Evolutionary conservation across 2,797 vertebrate species (phyloP).

Genomic region (Philypnodon macrostomus): DNA sequence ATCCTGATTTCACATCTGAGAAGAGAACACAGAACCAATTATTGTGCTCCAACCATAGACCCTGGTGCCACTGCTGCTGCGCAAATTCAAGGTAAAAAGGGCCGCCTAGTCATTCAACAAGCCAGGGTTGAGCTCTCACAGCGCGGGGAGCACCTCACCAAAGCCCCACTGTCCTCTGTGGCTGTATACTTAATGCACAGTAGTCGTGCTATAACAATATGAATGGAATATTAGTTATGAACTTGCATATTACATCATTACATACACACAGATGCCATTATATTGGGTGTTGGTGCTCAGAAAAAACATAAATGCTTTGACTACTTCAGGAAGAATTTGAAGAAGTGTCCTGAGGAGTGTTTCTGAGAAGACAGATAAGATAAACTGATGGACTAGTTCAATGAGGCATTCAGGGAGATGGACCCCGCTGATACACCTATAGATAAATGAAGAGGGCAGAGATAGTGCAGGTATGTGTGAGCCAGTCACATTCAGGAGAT

Average conservation of each 20-base stretch:
- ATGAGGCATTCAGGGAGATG: constrained; percentile 68
- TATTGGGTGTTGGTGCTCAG: constrained; percentile 27
- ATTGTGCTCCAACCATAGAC: too few species aligned
- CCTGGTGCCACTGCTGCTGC: too few species aligned
- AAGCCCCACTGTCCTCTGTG: too few species aligned
- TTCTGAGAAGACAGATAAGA: constrained; percentile 74
- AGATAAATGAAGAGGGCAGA: constrained; percentile 44
- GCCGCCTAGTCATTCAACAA: too few species aligned
- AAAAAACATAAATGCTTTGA: constrained; percentile 48
- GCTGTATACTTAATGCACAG: too few species aligned
- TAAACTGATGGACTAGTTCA: constrained; percentile 68
- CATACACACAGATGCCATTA: constrained; percentile 18
- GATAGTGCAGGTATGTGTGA: constrained; percentile 66
- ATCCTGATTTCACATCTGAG: too few species aligned
- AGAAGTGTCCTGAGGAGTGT: constrained; percentile 69
- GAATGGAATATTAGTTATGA: constrained; percentile 22
- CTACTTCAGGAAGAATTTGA: constrained; percentile 66
- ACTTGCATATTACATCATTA: constrained; percentile 34
- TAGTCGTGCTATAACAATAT: too few species aligned
- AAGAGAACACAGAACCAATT: too few species aligned
- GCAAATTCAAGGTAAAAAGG: too few species aligned
- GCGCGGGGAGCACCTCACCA: too few species aligned
- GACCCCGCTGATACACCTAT: constrained; percentile 57
- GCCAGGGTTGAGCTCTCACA: too few species aligned
- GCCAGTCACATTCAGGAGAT: constrained; percentile 70